Conservation (phyloP, 1,140 invertebrate species). For the Orius laevigatus region DNA sequence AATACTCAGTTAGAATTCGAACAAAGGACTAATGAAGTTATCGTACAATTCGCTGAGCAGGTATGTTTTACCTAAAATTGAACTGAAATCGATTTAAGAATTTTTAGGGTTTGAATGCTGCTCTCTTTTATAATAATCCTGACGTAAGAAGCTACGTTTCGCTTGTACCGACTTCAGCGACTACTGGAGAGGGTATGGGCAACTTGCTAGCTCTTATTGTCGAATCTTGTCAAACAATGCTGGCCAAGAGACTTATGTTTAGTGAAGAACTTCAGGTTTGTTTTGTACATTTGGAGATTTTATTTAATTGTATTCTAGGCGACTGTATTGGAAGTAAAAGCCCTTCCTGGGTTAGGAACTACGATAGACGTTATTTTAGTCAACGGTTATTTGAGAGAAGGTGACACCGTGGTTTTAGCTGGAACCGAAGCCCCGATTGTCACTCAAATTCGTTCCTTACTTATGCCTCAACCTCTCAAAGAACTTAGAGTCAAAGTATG, state of each 20-base stretch:
- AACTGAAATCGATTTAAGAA: not conserved
- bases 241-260: constrained; percentile 82
- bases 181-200: constrained; percentile 95
- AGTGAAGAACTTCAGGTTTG: constrained; percentile 70
- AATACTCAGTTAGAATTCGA: constrained; percentile 93
- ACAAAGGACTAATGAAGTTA: constrained; percentile 70
- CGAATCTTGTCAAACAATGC: constrained; percentile 74
- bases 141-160: constrained; percentile 86
- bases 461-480: constrained; percentile 96
- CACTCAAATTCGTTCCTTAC: constrained; percentile 88
- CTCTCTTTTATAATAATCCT: constrained; percentile 89
- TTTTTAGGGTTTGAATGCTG: constrained; percentile 73
- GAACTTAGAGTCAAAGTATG: constrained; percentile 90
- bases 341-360: constrained; percentile 90
- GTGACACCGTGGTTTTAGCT: constrained; percentile 86
- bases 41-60: constrained; percentile 89
- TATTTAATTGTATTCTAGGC: constrained; percentile 33
- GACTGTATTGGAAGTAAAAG: constrained; percentile 98
- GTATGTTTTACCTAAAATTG: constrained; percentile 23
- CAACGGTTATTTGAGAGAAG: constrained; percentile 82
- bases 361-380: constrained; percentile 98
- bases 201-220: constrained; percentile 89
- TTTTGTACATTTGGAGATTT: not conserved
- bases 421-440: constrained; percentile 97
- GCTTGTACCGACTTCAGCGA: constrained; percentile 93